Evolutionary conservation across 2,797 vertebrate genomes (phyloP).

Genomic region (Serranus cabrilla): DNA sequence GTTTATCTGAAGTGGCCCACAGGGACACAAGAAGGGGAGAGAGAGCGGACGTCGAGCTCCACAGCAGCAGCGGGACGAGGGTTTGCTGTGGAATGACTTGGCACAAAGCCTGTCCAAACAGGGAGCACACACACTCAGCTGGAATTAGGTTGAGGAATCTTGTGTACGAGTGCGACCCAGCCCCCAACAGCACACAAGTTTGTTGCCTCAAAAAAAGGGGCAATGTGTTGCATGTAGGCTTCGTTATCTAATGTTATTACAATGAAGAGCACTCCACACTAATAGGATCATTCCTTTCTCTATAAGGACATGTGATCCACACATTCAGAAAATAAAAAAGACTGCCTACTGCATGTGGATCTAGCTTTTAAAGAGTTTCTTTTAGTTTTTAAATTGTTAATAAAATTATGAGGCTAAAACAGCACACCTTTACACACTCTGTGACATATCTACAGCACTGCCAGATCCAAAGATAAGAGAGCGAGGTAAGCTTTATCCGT

Average conservation of each 20-base stretch:
- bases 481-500: background rate
- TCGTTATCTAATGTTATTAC: background rate
- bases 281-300: background rate
- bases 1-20: conserved; percentile 75
- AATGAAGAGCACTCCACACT: background rate
- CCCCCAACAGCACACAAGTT: conserved; percentile 42
- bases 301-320: background rate
- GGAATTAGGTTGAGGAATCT: conserved; percentile 75
- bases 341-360: background rate
- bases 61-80: conserved; percentile 35
- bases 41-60: conserved; percentile 27
- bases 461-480: background rate
- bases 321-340: background rate
- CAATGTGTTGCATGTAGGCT: background rate
- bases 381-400: background rate
- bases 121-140: conserved; percentile 52
- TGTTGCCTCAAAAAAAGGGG: conserved; percentile 26
- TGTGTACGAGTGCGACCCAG: conserved; percentile 49
- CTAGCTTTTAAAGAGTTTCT: background rate
- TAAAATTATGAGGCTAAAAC: background rate
- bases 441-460: background rate
- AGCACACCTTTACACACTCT: background rate
- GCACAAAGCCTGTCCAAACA: conserved; percentile 75
- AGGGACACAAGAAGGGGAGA: conserved; percentile 58
- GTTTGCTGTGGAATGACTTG: conserved; percentile 72